Evolutionary conservation across 2,113 vertebrate genomes (phyloP).

Genomic region (Dryoscopus gambensis): DNA sequence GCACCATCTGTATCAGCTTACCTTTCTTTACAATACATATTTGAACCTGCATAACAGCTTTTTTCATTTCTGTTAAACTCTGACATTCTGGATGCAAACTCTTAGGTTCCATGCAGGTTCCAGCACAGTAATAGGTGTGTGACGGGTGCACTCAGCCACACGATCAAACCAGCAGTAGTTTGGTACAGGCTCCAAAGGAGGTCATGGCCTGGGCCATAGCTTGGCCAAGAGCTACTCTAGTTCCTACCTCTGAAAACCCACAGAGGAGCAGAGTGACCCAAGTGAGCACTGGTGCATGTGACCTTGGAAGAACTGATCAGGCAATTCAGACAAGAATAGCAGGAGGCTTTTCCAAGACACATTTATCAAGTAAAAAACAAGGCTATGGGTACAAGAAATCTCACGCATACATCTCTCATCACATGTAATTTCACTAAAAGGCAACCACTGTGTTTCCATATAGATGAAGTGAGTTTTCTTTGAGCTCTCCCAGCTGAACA

Average conservation of each 20-base stretch:
- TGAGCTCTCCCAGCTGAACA: neutral
- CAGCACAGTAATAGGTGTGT: slow-evolving; percentile 60
- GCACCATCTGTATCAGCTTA: slow-evolving; percentile 62
- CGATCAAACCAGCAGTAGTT: neutral
- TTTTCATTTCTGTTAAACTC: slow-evolving; percentile 69
- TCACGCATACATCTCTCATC: neutral
- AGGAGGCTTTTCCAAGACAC: neutral
- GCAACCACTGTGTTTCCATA: neutral
- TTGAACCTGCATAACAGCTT: slow-evolving; percentile 69
- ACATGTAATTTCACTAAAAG: neutral
- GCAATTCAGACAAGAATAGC: rapidly evolving
- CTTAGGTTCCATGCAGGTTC: slow-evolving; percentile 45
- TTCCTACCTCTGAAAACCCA: neutral
- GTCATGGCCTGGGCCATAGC: neutral
- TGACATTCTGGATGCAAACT: slow-evolving; percentile 50
- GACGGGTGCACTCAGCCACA: rapidly evolving
- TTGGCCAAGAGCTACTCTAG: neutral
- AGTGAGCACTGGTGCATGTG: neutral
- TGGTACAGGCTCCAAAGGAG: neutral
- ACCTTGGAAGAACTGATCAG: neutral
- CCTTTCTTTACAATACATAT: slow-evolving; percentile 69
- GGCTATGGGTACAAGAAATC: neutral
- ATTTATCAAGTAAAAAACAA: neutral
- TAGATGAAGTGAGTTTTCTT: neutral
- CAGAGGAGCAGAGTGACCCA: neutral